Percentiles rank a stretch among this genome's conserved stretches.
Conservation (phyloP, 2,888 invertebrate species). For the Drosophila bunnanda region DNA sequence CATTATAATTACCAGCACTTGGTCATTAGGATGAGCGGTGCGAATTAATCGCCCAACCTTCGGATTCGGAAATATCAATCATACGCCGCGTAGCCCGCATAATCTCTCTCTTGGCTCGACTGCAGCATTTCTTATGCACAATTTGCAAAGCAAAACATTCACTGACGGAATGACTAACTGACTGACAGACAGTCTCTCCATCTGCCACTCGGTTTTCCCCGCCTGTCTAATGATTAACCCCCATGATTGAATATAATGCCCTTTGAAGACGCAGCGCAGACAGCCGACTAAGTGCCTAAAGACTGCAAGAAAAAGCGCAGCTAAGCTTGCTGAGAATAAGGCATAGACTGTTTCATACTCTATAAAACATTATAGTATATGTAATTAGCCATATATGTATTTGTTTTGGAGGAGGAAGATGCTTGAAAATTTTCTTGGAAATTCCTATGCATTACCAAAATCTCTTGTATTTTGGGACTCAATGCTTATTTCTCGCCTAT, state of each 20-base stretch:
- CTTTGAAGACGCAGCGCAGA: slow-evolving; percentile 45
- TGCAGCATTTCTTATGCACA: slow-evolving; percentile 30
- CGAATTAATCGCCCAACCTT: not conserved
- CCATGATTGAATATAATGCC: slow-evolving; percentile 58
- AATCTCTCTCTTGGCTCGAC: slow-evolving; percentile 10
- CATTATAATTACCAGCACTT: slow-evolving; percentile 51
- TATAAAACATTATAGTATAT: not conserved
- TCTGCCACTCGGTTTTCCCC: slow-evolving; percentile 6
- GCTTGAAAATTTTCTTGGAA: too few relatives aligned
- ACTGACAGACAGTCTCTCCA: slow-evolving; percentile 1
- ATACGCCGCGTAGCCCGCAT: slow-evolving; percentile 31
- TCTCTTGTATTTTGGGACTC: not conserved
- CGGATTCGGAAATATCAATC: slow-evolving; percentile 39
- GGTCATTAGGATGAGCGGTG: slow-evolving; percentile 48
- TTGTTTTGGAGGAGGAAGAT: not conserved
- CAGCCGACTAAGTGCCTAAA: slow-evolving; percentile 38
- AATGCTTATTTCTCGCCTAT: slow-evolving; percentile 4
- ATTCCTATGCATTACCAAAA: not conserved
- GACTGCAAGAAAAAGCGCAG: slow-evolving; percentile 35
- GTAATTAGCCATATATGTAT: too few relatives aligned
- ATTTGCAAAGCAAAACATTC: slow-evolving; percentile 32
- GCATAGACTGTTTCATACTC: slow-evolving; percentile 6
- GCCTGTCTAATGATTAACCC: slow-evolving; percentile 57
- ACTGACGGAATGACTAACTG: slow-evolving; percentile 25
- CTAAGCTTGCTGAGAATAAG: not conserved